These are phyloP conservation scores for Notechis scutatus DNA, from an alignment of 2,113 vertebrate species.

Conservation along the genomic window DNA sequence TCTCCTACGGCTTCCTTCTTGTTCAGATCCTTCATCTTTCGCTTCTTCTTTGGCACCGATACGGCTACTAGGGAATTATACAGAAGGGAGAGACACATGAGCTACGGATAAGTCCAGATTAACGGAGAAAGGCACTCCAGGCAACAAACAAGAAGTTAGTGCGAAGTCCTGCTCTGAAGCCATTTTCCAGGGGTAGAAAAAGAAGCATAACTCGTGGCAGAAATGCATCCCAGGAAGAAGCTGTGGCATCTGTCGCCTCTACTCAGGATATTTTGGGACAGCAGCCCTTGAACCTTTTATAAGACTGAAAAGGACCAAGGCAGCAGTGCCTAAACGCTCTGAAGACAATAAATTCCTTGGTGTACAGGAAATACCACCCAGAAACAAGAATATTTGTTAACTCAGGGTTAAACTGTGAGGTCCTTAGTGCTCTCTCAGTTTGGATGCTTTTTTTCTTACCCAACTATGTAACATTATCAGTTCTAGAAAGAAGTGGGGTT, in stretches of 20 bases:
- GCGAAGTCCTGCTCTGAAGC: neutral
- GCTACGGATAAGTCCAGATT: neutral
- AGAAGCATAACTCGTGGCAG: too few species aligned
- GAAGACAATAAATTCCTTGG: neutral
- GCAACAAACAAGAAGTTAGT: neutral
- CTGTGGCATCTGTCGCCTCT: neutral
- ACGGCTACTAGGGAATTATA: constrained; percentile 71
- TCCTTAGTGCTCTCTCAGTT: too few species aligned
- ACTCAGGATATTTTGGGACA: neutral
- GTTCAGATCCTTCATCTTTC: constrained; percentile 93
- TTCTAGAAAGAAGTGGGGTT: too few species aligned
- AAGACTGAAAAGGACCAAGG: neutral
- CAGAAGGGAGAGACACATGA: neutral
- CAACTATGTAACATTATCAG: too few species aligned
- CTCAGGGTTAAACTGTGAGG: neutral
- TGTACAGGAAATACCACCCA: neutral
- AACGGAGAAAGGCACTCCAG: neutral
- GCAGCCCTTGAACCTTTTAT: neutral
- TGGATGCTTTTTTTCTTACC: neutral
- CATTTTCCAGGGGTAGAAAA: neutral
- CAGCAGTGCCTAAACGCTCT: neutral
- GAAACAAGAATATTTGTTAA: neutral
- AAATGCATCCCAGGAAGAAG: neutral
- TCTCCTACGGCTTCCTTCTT: constrained; percentile 93
- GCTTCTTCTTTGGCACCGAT: constrained; percentile 96